Evolutionary conservation across 1,140 invertebrate species (phyloP), one percentile per base, ranked within the genome.

Genomic region (Euwallacea fornicatus): DNA sequence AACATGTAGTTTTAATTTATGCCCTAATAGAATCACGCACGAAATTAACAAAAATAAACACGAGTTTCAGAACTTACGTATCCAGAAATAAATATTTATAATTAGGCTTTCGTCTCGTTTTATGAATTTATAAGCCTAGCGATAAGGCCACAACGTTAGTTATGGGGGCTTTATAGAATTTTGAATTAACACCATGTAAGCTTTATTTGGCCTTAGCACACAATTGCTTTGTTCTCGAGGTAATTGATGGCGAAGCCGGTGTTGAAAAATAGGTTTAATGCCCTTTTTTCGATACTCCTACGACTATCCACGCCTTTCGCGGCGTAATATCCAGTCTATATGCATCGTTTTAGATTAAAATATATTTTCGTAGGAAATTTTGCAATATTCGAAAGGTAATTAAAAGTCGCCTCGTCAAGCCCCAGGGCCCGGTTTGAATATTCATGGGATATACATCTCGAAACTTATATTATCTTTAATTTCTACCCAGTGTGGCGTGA

Each of bases 391-490:
- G 67, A 69, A 69, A 69, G 67, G 67, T 69, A 69, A 69, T 69
- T 69, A 69, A 69, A 69, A 69, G 67, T 69, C 67, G 67, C 67
- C 63, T 46, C 67, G 67, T 69, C 67, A 63, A 61, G 67, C 67
- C 67, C 59, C 46, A 66, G 60, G 67, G 67, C 21, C 67, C 47
- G 59, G 41, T 69, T 62, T 69, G 67, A 69, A 69, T 69, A 69
- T 69, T 69, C 67, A 69, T 69, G 47, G 66, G 60, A 69, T 69
- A 62, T 69, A 69, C 67, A 69, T 69, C 67, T 69, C 67, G 46
- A 69, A 69, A 69, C 67, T 69, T 69, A 69, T 69, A 69, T 69
- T 69, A 69, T 69, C 67, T 69, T 69, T 69, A 69, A 69, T 69
- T 69, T 69, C 67, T 69, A 69, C 58, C 67, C 67, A 69, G 67